These are phyloP conservation scores for Andrena cerasifolii DNA, from an alignment of 1,140 invertebrate species.

Conservation along the genomic window DNA sequence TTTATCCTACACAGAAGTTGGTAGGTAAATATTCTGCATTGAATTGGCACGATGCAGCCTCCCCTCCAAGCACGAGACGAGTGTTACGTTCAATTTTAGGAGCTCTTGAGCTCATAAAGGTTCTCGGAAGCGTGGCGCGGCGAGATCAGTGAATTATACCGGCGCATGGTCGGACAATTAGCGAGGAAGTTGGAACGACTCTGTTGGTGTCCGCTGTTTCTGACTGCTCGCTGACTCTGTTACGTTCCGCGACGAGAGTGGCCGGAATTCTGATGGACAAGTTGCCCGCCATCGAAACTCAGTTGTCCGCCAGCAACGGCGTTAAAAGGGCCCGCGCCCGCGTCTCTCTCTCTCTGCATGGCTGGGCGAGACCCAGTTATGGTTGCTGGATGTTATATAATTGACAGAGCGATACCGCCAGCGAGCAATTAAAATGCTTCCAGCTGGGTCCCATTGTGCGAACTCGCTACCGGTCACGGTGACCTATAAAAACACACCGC, in stretches of 20 bases:
- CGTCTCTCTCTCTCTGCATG: conserved; percentile 21
- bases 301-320: conserved; percentile 28
- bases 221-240: not conserved
- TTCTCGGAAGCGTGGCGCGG: not conserved
- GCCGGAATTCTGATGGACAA: conserved; percentile 43
- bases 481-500: conserved; percentile 18
- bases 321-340: conserved; percentile 15
- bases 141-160: conserved; percentile 9
- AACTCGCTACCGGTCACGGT: conserved; percentile 3
- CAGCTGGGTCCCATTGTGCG: conserved; percentile 18
- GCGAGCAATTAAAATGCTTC: conserved; percentile 42
- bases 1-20: no score
- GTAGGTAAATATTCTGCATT: no score
- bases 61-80: not conserved
- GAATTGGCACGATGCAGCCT: no score
- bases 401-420: conserved; percentile 51
- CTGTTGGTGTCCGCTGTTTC: not conserved
- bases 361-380: conserved; percentile 46
- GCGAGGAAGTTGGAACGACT: conserved; percentile 4
- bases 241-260: conserved; percentile 3
- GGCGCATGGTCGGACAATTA: conserved; percentile 34
- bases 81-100: not conserved
- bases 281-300: conserved; percentile 45
- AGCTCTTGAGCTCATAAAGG: not conserved
- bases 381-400: conserved; percentile 45